Evolutionary conservation across 2,797 vertebrate species (phyloP).

Genomic region (Sylvia borin): DNA sequence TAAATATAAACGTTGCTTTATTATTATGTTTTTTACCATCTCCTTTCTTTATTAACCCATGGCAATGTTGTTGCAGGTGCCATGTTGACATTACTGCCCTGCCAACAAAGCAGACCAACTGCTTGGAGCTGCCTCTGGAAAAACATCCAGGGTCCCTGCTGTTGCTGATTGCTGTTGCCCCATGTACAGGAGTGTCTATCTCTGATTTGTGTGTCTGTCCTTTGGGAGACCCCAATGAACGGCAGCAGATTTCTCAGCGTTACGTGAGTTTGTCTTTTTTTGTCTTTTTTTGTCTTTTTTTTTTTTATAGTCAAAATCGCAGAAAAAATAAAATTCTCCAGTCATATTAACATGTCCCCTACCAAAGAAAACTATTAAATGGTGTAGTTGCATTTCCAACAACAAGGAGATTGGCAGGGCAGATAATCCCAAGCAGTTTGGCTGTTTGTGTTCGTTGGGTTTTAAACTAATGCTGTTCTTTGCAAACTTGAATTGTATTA

Average conservation of each 20-base stretch:
- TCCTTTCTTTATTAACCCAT: background rate
- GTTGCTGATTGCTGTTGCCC: conserved; percentile 83
- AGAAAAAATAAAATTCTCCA: background rate
- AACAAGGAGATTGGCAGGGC: background rate
- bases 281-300: fast-evolving
- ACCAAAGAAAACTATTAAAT: background rate
- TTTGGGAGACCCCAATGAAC: conserved; percentile 82
- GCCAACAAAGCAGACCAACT: conserved; percentile 77
- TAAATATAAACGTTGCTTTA: background rate
- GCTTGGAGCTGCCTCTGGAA: conserved; percentile 83
- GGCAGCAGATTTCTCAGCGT: conserved; percentile 77
- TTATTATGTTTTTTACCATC: background rate
- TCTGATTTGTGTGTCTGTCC: conserved; percentile 85
- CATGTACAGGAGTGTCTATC: conserved; percentile 87
- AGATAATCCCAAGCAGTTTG: background rate
- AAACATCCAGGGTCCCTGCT: conserved; percentile 83
- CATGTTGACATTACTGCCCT: conserved; percentile 85
- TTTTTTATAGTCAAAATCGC: background rate
- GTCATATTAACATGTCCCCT: background rate
- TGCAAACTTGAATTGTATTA: background rate
- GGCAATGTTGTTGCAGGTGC: conserved; percentile 75
- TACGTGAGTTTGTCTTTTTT: conserved; percentile 80
- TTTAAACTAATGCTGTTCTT: background rate
- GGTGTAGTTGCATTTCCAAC: background rate
- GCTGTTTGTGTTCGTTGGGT: background rate